These are phyloP conservation scores for Alectura lathami DNA, from an alignment of 2,113 vertebrate species.

Conservation along the genomic window DNA sequence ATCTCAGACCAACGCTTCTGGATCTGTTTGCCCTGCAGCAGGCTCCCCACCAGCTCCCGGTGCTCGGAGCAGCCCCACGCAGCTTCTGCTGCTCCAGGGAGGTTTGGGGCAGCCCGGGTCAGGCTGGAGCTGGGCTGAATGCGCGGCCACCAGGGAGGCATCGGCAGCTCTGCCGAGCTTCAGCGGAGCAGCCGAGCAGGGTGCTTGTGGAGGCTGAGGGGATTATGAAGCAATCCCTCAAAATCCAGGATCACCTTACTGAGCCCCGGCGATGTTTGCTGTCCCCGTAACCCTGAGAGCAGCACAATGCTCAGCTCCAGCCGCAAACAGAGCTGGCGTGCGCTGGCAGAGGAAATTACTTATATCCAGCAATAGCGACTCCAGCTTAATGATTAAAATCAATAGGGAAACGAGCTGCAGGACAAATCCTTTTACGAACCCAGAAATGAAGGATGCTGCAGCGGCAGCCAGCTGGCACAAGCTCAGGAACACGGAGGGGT, in stretches of 20 bases:
- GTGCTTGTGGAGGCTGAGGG: neutral
- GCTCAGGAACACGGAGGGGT: fast-evolving
- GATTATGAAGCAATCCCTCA: neutral
- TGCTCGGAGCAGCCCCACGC: neutral
- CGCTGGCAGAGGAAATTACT: neutral
- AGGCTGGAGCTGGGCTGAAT: fast-evolving
- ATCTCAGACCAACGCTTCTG: neutral
- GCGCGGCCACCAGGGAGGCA: fast-evolving
- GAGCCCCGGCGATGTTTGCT: neutral
- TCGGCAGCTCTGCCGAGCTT: fast-evolving
- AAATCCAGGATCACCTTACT: neutral
- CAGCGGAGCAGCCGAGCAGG: neutral
- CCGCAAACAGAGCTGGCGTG: neutral
- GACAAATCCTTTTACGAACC: neutral
- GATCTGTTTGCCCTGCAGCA: fast-evolving
- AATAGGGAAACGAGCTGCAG: neutral
- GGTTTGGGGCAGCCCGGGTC: neutral
- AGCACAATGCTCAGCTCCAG: fast-evolving
- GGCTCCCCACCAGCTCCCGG: neutral
- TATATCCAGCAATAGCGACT: neutral
- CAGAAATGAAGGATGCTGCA: neutral
- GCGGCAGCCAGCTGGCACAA: neutral
- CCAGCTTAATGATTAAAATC: constrained; percentile 38
- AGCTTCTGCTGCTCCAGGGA: neutral
- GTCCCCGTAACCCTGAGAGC: neutral